phyloP scores from a whole-genome alignment of 2,797 vertebrate genomes.

The Menidia menidia region DNA sequence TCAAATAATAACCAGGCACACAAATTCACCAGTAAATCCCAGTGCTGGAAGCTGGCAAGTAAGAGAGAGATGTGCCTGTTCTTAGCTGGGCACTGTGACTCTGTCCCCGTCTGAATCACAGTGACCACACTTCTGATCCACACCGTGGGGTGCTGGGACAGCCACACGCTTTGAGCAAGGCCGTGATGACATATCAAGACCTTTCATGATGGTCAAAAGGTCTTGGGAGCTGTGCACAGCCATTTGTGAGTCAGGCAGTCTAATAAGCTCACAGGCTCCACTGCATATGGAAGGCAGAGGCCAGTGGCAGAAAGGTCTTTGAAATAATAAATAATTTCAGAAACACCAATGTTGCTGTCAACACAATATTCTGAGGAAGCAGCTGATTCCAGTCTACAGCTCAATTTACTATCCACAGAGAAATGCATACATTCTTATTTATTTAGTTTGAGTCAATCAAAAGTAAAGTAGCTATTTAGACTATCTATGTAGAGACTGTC shows the following conservation, averaged over 20 bases:
- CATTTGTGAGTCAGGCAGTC: slow-evolving; percentile 32
- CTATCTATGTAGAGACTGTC: slow-evolving; percentile 23
- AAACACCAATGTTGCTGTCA: background rate
- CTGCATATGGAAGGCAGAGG: slow-evolving; percentile 7
- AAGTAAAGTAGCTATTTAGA: slow-evolving; percentile 31
- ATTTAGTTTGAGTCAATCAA: slow-evolving; percentile 2
- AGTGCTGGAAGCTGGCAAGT: background rate
- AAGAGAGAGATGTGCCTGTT: slow-evolving; percentile 21
- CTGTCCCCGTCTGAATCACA: slow-evolving; percentile 13
- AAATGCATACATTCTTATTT: slow-evolving; percentile 5
- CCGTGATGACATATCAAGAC: slow-evolving; percentile 53
- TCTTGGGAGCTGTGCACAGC: slow-evolving; percentile 21
- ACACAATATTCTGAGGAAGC: slow-evolving; percentile 3
- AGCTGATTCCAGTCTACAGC: slow-evolving; percentile 6
- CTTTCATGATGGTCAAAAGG: slow-evolving; percentile 47
- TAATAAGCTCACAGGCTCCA: slow-evolving; percentile 16
- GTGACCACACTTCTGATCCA: slow-evolving; percentile 18
- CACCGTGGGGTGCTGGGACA: slow-evolving; percentile 24
- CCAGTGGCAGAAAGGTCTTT: background rate
- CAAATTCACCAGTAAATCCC: background rate
- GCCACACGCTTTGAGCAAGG: slow-evolving; percentile 26
- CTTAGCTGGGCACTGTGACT: slow-evolving; percentile 24
- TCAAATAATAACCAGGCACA: too few species aligned
- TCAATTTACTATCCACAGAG: slow-evolving; percentile 21
- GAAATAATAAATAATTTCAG: slow-evolving; percentile 1